phyloP scores from a whole-genome alignment of 2,113 vertebrate species.

The Chloroceryle aenea region DNA sequence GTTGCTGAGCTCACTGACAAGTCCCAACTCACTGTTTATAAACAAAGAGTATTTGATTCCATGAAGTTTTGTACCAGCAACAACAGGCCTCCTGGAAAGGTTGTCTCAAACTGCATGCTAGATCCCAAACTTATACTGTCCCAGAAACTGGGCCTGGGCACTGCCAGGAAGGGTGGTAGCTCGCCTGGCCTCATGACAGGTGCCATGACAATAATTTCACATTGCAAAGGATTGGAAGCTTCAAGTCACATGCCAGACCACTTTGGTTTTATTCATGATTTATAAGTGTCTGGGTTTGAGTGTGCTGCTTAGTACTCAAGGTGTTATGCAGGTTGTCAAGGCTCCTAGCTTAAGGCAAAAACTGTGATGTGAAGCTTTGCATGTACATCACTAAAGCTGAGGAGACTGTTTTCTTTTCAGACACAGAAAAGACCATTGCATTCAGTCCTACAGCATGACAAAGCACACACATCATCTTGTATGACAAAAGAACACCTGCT shows the following conservation, averaged over 20 bases:
- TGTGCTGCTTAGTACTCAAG: neutral
- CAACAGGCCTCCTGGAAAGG: neutral
- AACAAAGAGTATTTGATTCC: neutral
- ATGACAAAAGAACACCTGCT: neutral
- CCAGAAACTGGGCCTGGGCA: neutral
- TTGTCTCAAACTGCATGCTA: neutral
- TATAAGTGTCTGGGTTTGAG: neutral
- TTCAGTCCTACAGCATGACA: neutral
- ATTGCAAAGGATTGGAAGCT: neutral
- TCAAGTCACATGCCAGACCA: neutral
- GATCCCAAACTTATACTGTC: neutral
- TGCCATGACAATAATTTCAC: neutral
- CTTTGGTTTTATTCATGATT: neutral
- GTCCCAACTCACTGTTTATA: neutral
- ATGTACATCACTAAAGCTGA: fast-evolving
- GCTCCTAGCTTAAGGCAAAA: neutral
- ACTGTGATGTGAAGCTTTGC: neutral
- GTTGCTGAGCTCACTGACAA: neutral
- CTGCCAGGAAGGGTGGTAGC: neutral
- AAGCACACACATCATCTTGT: neutral
- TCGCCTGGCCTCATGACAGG: neutral
- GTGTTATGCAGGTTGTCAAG: neutral
- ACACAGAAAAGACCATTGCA: neutral
- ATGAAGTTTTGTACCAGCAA: neutral
- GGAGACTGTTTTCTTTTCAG: neutral